These are phyloP conservation scores for Pachypeltis micranthus DNA, from an alignment of 1,140 invertebrate species.

Conservation along the genomic window DNA sequence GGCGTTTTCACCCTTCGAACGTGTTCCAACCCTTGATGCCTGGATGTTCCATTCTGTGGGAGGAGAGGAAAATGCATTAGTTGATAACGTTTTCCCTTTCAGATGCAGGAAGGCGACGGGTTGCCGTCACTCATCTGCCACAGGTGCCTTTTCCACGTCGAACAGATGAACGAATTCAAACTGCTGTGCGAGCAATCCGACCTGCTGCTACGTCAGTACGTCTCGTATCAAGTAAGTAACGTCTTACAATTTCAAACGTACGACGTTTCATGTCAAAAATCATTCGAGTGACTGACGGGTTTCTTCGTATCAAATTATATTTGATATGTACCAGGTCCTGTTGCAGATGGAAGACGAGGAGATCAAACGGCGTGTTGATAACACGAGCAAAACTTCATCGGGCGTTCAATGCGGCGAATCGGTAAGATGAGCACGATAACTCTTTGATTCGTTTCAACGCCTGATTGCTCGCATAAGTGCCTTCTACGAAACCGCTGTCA, in stretches of 20 bases:
- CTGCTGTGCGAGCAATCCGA: slow-evolving; percentile 30
- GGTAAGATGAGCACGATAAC: too few species aligned
- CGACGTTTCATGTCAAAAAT: too few species aligned
- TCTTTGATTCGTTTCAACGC: too few species aligned
- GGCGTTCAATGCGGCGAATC: neutral
- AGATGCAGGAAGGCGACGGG: slow-evolving; percentile 30
- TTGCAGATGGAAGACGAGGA: slow-evolving; percentile 6
- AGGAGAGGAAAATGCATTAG: too few species aligned
- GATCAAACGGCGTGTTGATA: neutral
- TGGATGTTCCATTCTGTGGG: too few species aligned
- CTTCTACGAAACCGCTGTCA: too few species aligned
- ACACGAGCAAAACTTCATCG: neutral
- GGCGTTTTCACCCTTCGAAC: too few species aligned
- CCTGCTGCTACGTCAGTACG: slow-evolving; percentile 24
- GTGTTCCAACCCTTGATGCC: too few species aligned
- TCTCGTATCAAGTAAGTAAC: neutral
- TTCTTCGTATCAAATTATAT: neutral
- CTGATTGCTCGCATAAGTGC: too few species aligned
- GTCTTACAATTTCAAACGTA: too few species aligned
- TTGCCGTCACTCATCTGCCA: slow-evolving; percentile 32
- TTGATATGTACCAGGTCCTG: neutral
- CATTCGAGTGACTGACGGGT: too few species aligned
- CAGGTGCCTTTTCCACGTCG: slow-evolving; percentile 28
- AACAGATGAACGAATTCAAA: slow-evolving; percentile 32
- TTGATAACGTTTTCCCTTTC: too few species aligned